Base-by-base conservation (phyloP, 2,888 invertebrate species). In the Caenorhabditis sp. region DNA sequence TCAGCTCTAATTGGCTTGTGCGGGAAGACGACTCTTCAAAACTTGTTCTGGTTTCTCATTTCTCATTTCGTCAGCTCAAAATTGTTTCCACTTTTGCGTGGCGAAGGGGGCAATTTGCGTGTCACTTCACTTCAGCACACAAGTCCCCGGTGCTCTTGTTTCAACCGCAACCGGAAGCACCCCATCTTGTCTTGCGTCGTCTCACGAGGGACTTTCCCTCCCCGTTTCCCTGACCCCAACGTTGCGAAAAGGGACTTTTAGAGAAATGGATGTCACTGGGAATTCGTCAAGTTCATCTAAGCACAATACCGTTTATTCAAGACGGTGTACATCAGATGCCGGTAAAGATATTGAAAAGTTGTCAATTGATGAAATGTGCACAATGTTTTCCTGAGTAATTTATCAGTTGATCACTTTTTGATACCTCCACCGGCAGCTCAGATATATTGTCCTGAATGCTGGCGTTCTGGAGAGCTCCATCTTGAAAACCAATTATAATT, bases 151-250 rank as follows among this genome's bases (percentile, higher is more conserved):
- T 68, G 58, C 68, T 55, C 35, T 68, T 68, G 68, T 68, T 68
- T 68, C 68, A 68, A 68, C 58, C 59, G 58, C 61, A 9, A 43
- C 70, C 70, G 70, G 70, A 71, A 61, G 70, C 53, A 61, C 61
- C 70, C 61, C 70, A 71, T 71, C 70, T 39, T 68, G 58, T 48
- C 68, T 27, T 68, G 59, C 27, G 45, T 56, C 48, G 22, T 61
- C 20, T 48, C 37, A 48, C 26, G 32, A 45, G 27, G 37, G 37
- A n/a, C n/a, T n/a, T n/a, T n/a, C n/a, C n/a, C n/a, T n/a, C n/a
- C n/a, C n/a, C n/a, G 8, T 37, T 37, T 37, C 13, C 37, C n/a
- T 37, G 8, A 13, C 8, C 13, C 37, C 37, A 13, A 6, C 13
- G 39, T 26, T 32, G 37, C 27, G 24, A 35, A 15, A 39, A 30